A percentile compares a stretch with the other conserved stretches of the same genome.
Conservation (phyloP, 2,888 invertebrate species). For the Pinctada fucata region DNA sequence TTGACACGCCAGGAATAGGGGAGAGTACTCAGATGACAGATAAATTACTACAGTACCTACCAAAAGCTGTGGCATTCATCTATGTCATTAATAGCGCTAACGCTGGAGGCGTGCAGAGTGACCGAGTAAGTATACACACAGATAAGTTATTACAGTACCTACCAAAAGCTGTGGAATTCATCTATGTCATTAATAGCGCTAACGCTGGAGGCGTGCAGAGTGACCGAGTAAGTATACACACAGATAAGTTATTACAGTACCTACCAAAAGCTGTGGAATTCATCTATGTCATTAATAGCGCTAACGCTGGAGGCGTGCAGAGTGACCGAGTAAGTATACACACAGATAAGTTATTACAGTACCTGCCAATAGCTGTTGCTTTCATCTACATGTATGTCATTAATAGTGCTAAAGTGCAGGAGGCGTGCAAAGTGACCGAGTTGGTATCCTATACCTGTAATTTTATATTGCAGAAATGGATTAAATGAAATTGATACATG, state of each 20-base stretch:
- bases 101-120: conserved; percentile 66
- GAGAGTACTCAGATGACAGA: conserved; percentile 60
- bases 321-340: conserved; percentile 60
- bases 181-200: conserved; percentile 69
- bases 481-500: too few species aligned
- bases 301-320: conserved; percentile 65
- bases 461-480: too few species aligned
- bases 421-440: conserved; percentile 67
- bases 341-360: conserved; percentile 54
- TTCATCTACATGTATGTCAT: conserved; percentile 67
- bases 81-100: conserved; percentile 69
- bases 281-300: conserved; percentile 70
- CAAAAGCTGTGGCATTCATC: conserved; percentile 68
- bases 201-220: conserved; percentile 66
- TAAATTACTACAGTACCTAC: conserved; percentile 59
- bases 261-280: conserved; percentile 68
- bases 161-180: conserved; percentile 67
- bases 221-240: conserved; percentile 59
- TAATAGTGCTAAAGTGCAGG: conserved; percentile 64
- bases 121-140: conserved; percentile 58
- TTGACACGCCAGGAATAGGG: conserved; percentile 71
- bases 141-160: conserved; percentile 59
- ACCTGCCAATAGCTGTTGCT: conserved; percentile 66
- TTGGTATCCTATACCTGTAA: too few species aligned
- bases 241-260: conserved; percentile 56